Evolutionary conservation across 1,140 invertebrate species (phyloP).

Genomic region (Diploscapter pachys): DNA sequence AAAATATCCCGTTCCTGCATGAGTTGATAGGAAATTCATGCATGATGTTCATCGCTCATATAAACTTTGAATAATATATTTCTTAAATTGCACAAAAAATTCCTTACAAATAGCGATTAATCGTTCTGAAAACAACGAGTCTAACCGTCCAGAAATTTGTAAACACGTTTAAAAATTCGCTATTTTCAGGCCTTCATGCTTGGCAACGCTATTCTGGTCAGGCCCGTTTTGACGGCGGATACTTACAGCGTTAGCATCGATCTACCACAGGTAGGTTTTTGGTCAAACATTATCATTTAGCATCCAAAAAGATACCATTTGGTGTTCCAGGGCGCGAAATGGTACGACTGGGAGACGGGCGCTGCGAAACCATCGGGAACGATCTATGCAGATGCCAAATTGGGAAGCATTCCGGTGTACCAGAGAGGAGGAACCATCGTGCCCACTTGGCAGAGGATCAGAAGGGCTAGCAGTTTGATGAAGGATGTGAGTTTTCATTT

Average conservation of each 20-base stretch:
- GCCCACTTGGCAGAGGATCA: slow-evolving; percentile 81
- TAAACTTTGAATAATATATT: too few species aligned
- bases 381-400: slow-evolving; percentile 69
- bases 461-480: slow-evolving; percentile 80
- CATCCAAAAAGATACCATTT: slow-evolving; percentile 59
- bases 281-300: slow-evolving; percentile 60
- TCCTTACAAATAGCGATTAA: too few species aligned
- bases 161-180: too few species aligned
- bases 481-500: slow-evolving; percentile 61
- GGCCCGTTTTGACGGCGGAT: slow-evolving; percentile 78
- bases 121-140: too few species aligned
- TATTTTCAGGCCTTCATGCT: slow-evolving; percentile 45
- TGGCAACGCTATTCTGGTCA: slow-evolving; percentile 76
- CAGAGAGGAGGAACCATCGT: slow-evolving; percentile 90
- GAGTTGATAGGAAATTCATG: too few species aligned
- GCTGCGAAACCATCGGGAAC: slow-evolving; percentile 66
- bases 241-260: slow-evolving; percentile 55
- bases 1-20: too few species aligned
- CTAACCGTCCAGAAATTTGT: too few species aligned
- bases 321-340: slow-evolving; percentile 64
- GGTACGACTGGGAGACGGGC: slow-evolving; percentile 87
- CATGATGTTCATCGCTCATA: too few species aligned
- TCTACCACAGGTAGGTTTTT: slow-evolving; percentile 48
- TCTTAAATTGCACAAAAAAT: too few species aligned
- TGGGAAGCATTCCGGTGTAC: slow-evolving; percentile 80